Percentiles rank a stretch among this genome's conserved stretches.
These are phyloP conservation scores for Hesperia comma DNA, from an alignment of 2,888 invertebrate genomes.

Conservation along the genomic window DNA sequence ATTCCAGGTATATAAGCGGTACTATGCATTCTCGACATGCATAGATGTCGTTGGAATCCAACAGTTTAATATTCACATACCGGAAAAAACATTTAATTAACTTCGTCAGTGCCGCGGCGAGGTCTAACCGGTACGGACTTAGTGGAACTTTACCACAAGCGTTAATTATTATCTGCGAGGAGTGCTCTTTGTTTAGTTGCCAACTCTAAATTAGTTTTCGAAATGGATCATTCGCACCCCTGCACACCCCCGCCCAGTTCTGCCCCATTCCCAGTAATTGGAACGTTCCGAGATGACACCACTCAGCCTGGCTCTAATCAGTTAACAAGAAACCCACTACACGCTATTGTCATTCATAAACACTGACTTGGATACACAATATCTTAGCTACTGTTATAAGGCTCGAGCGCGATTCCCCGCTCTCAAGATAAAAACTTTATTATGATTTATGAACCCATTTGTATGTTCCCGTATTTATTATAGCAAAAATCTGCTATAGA, in stretches of 20 bases:
- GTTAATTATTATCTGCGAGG: conserved; percentile 84
- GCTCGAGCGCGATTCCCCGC: background rate
- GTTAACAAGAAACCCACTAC: conserved; percentile 79
- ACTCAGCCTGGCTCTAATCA: conserved; percentile 79
- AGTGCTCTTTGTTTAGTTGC: conserved; percentile 85
- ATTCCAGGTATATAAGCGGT: too few species aligned
- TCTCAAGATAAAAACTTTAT: background rate
- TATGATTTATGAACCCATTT: background rate
- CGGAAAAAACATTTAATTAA: conserved; percentile 68
- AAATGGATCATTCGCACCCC: conserved; percentile 84
- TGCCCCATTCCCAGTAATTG: conserved; percentile 75
- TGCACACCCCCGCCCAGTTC: conserved; percentile 56
- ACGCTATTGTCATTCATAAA: conserved; percentile 69
- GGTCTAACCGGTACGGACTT: conserved; percentile 77
- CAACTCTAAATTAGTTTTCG: conserved; percentile 85
- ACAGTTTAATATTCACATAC: conserved; percentile 47
- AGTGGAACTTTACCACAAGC: conserved; percentile 83
- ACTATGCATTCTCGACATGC: too few species aligned
- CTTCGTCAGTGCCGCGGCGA: conserved; percentile 69
- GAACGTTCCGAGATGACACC: conserved; percentile 83
- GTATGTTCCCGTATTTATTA: too few species aligned
- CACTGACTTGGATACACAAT: conserved; percentile 44
- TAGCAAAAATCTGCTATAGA: too few species aligned
- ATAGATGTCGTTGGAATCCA: too few species aligned
- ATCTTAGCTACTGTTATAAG: conserved; percentile 9